phyloP scores from a whole-genome alignment of 2,888 invertebrate species.

The Diloba caeruleocephala region DNA sequence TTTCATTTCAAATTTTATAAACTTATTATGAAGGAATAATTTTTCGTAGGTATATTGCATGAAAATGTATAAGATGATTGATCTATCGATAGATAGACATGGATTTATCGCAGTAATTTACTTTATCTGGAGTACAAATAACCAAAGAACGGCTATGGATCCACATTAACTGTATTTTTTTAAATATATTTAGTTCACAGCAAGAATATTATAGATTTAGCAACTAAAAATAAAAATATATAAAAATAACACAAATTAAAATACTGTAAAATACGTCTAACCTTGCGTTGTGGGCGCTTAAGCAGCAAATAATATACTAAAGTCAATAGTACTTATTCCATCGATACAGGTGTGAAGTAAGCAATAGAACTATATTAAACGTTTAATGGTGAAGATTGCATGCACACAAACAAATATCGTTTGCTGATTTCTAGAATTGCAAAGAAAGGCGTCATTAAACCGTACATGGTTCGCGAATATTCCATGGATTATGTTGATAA shows the following conservation, averaged over 20 bases:
- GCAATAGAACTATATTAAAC: slow-evolving; percentile 7
- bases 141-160: no score
- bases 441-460: slow-evolving; percentile 23
- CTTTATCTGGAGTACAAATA: no score
- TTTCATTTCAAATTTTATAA: background rate
- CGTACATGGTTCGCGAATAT: slow-evolving; percentile 5
- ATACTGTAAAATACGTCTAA: slow-evolving; percentile 34
- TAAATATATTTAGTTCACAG: no score
- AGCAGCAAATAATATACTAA: slow-evolving; percentile 32
- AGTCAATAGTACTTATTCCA: slow-evolving; percentile 11
- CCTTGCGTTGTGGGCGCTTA: slow-evolving; percentile 34
- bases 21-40: background rate
- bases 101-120: no score
- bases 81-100: no score
- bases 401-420: slow-evolving; percentile 10
- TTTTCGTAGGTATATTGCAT: no score
- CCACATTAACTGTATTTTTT: no score
- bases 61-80: no score
- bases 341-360: slow-evolving; percentile 29
- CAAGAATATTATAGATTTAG: no score
- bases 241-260: no score
- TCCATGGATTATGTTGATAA: slow-evolving; percentile 1
- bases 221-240: no score
- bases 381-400: slow-evolving; percentile 2
- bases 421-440: slow-evolving; percentile 2